Conservation (phyloP, 2,888 invertebrate species). For the Agriopis marginaria region DNA sequence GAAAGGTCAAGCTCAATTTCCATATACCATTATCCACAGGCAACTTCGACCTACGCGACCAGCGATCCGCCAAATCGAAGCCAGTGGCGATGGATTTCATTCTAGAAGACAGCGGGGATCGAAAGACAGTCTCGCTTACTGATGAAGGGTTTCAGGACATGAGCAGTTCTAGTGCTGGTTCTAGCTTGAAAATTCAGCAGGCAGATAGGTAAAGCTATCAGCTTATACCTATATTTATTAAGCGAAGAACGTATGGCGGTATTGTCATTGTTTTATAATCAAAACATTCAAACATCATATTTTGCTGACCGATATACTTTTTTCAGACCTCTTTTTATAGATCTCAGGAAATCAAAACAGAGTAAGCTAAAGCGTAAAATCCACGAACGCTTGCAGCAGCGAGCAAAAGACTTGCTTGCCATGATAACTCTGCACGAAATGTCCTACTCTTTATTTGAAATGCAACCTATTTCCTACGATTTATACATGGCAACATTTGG, state of each 20-base stretch:
- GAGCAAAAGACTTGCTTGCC: conserved; percentile 74
- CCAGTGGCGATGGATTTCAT: conserved; percentile 67
- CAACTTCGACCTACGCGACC: conserved; percentile 74
- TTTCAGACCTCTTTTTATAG: conserved; percentile 75
- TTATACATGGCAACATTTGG: conserved; percentile 80
- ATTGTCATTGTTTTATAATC: neutral
- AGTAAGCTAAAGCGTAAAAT: conserved; percentile 65
- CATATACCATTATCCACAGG: conserved; percentile 52
- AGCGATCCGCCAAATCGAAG: conserved; percentile 62
- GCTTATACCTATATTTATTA: no score
- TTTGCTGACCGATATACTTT: neutral
- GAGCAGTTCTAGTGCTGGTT: conserved; percentile 69
- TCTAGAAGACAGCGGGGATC: conserved; percentile 63
- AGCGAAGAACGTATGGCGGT: no score
- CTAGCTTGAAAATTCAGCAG: conserved; percentile 68
- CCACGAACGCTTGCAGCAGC: conserved; percentile 64
- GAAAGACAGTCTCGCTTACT: conserved; percentile 66
- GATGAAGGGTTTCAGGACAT: conserved; percentile 82
- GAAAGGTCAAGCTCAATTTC: no score
- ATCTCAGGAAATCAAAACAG: conserved; percentile 73
- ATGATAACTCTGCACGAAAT: conserved; percentile 81
- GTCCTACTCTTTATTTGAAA: conserved; percentile 76
- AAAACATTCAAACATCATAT: no score
- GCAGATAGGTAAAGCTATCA: conserved; percentile 60
- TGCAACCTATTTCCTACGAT: conserved; percentile 82